Evolutionary conservation across 2,113 vertebrate genomes (phyloP).

Genomic region (Platanista minor): DNA sequence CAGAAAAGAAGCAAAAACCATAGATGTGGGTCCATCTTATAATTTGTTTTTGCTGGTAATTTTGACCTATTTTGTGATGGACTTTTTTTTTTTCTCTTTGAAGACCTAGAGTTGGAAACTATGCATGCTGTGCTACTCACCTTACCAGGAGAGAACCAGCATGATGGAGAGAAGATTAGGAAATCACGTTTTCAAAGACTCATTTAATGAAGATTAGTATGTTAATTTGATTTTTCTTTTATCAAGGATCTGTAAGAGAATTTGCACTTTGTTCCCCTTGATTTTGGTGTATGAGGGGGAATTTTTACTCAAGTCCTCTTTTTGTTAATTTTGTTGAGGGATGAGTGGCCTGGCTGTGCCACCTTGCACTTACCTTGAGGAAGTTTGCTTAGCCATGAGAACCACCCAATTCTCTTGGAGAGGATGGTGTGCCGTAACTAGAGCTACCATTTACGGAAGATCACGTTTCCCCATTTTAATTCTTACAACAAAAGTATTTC

Average conservation of each 20-base stretch:
- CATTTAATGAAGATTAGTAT: background rate
- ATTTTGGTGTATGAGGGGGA: background rate
- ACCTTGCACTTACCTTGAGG: background rate
- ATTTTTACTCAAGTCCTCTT: background rate
- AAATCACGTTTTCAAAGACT: background rate
- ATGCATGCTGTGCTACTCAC: background rate
- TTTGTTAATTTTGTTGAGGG: background rate
- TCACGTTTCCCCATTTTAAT: background rate
- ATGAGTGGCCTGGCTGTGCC: fast-evolving
- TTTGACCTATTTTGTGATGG: background rate
- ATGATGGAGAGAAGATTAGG: background rate
- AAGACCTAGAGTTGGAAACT: background rate
- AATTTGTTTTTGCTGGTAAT: background rate
- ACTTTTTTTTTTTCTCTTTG: background rate
- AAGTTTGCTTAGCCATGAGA: background rate
- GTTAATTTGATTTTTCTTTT: background rate
- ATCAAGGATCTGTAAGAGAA: background rate
- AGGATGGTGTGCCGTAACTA: fast-evolving
- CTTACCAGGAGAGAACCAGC: background rate
- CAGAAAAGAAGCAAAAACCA: background rate
- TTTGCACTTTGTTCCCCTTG: background rate
- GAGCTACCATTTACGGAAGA: background rate
- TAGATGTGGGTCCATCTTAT: background rate
- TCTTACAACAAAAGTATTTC: background rate
- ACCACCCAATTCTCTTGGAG: background rate